These are phyloP conservation scores for Eurosta solidaginis DNA, from an alignment of 1,140 invertebrate species.

Conservation along the genomic window DNA sequence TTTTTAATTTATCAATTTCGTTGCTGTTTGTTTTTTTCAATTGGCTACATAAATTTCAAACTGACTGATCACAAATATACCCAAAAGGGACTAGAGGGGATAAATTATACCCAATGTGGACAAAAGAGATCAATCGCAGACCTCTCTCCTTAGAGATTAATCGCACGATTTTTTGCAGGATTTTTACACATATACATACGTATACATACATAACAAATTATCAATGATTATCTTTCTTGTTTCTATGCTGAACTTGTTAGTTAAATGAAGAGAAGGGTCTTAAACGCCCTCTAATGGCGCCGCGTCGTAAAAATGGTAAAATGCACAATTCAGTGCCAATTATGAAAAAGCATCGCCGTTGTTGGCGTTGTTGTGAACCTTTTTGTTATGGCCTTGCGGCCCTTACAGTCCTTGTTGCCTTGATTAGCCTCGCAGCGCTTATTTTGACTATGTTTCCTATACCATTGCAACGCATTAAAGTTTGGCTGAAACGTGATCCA, in stretches of 20 bases:
- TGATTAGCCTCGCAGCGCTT: constrained; percentile 68
- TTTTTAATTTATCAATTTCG: too few relatives aligned
- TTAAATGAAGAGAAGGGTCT: constrained; percentile 71
- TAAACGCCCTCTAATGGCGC: constrained; percentile 77
- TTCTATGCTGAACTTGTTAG: constrained; percentile 53
- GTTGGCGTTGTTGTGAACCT: constrained; percentile 65
- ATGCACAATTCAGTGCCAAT: constrained; percentile 58
- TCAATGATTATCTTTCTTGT: neutral
- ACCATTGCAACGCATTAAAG: constrained; percentile 65
- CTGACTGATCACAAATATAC: too few relatives aligned
- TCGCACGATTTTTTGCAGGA: too few relatives aligned
- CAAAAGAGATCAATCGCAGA: too few relatives aligned
- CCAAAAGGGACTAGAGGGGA: too few relatives aligned
- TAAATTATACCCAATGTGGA: too few relatives aligned
- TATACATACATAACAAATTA: neutral
- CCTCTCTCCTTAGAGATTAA: too few relatives aligned
- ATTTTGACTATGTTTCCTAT: constrained; percentile 71
- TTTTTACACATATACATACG: neutral
- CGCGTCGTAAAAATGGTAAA: constrained; percentile 63
- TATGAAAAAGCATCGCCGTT: constrained; percentile 63
- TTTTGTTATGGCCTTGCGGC: constrained; percentile 68
- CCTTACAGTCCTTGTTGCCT: constrained; percentile 61
- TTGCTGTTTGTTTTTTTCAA: too few relatives aligned
- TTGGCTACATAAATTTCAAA: too few relatives aligned
- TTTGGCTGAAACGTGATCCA: constrained; percentile 62